phyloP scores from a whole-genome alignment of 2,888 invertebrate genomes.

The Fragum sueziense region DNA sequence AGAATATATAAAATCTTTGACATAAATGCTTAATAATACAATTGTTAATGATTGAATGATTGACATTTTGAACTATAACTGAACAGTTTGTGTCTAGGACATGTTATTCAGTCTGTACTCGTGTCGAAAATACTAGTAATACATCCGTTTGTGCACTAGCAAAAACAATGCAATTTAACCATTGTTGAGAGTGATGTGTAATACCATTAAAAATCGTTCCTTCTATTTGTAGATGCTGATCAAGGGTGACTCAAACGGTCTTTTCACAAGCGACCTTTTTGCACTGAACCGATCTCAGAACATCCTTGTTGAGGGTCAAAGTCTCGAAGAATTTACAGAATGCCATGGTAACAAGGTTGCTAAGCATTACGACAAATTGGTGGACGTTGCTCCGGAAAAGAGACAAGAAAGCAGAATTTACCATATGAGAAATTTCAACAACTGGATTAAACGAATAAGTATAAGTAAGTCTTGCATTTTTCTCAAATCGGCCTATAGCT shows the following conservation, averaged over 20 bases:
- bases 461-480: slow-evolving; percentile 90
- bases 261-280: not conserved
- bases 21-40: no score
- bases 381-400: slow-evolving; percentile 87
- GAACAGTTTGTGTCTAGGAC: no score
- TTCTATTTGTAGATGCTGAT: not conserved
- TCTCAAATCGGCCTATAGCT: no score
- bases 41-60: no score
- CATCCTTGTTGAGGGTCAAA: not conserved
- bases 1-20: no score
- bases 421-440: slow-evolving; percentile 97
- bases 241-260: not conserved
- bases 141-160: no score
- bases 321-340: not conserved
- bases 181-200: no score
- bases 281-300: not conserved
- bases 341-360: slow-evolving; percentile 86
- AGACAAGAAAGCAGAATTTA: slow-evolving; percentile 95
- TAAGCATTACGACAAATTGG: slow-evolving; percentile 95
- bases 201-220: not conserved
- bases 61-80: no score
- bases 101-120: no score
- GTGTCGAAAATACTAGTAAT: no score
- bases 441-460: slow-evolving; percentile 98
- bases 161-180: no score